Base-by-base conservation (phyloP, 2,113 vertebrate genomes). In the Chionis minor region DNA sequence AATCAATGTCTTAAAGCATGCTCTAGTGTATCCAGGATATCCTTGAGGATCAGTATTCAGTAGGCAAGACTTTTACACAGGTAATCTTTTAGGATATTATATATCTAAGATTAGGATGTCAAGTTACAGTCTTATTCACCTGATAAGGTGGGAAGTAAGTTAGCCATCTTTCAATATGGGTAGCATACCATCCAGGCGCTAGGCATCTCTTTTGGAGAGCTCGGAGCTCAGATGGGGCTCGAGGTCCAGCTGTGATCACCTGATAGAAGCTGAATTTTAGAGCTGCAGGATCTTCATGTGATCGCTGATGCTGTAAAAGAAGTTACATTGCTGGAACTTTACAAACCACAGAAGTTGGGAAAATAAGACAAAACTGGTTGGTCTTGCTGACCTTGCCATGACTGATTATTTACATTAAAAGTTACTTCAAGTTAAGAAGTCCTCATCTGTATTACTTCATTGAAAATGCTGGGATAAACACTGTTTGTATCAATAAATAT, bases 141-240 rank as follows among this genome's bases (percentile, higher is more conserved):
- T 99, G 99, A 89, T 98, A 98, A 54, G 99, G 97, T 24, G 99
- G 98, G 95, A 99, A 99, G 97, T 99, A 97, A 35, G 98, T 97
- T 78, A 99, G 98, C 99, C 99, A 99, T 80, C 99, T 98, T 96
- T 99, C 99, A 28, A 99, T 98, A 96, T 99, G 99, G 73, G 97
- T 98, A 85, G 99, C 98, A 51, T 99, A 99, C 95, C 99, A 99
- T 19, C 99, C 99, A 4, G 99, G 99, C 20, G 99, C 96, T 88
- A 99, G 97, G 80, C 99, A 99, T 96, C 98, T 98, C 98, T 98
- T 99, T 89, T 99, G 99, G 27, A 99, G 98, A 74, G 98, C 98
- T 81, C 98, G 98, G 33, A 99, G 98, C 84, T 99, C 99, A 0
- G 98, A 92, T 8, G 99, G 98, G 10, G 99, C 98, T 14, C 96